phyloP scores from a whole-genome alignment of 1,140 invertebrate species.

The Anthonomus grandis region DNA sequence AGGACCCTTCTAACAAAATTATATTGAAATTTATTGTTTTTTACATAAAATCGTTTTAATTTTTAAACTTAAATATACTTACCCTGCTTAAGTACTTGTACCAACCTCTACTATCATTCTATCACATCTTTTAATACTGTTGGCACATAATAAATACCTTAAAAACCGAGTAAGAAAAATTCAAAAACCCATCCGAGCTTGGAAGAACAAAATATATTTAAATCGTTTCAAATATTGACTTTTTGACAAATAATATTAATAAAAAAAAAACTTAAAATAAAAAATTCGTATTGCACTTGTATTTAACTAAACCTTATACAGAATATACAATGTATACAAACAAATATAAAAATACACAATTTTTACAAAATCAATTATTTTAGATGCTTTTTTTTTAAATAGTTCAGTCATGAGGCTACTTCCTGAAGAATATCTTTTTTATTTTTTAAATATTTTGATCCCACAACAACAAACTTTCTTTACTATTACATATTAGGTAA shows the following conservation, averaged over 20 bases:
- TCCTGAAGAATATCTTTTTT: conserved; percentile 16
- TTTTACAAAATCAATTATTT: conserved; percentile 17
- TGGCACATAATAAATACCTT: too few relatives aligned
- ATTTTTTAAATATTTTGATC: conserved; percentile 12
- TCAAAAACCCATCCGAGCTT: too few relatives aligned
- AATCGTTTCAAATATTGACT: conserved; percentile 10
- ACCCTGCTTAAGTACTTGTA: too few relatives aligned
- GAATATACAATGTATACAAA: conserved; percentile 26
- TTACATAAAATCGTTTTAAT: too few relatives aligned
- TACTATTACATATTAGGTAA: too few relatives aligned
- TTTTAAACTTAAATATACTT: too few relatives aligned
- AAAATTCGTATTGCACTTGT: conserved; percentile 24
- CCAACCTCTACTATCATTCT: too few relatives aligned
- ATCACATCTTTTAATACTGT: too few relatives aligned
- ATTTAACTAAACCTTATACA: conserved; percentile 12
- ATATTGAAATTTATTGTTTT: too few relatives aligned
- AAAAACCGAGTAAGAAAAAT: too few relatives aligned
- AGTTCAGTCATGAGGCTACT: conserved; percentile 23
- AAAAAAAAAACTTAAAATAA: conserved; percentile 15
- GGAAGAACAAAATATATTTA: conserved; percentile 24
- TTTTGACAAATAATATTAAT: conserved; percentile 24
- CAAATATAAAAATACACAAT: conserved; percentile 23
- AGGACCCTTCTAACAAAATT: too few relatives aligned
- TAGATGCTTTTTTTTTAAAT: conserved; percentile 3
- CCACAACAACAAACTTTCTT: conserved; percentile 21